A percentile compares a stretch with the other conserved stretches of the same genome.
phyloP scores from a whole-genome alignment of 2,113 vertebrate species.

The Sus scrofa region DNA sequence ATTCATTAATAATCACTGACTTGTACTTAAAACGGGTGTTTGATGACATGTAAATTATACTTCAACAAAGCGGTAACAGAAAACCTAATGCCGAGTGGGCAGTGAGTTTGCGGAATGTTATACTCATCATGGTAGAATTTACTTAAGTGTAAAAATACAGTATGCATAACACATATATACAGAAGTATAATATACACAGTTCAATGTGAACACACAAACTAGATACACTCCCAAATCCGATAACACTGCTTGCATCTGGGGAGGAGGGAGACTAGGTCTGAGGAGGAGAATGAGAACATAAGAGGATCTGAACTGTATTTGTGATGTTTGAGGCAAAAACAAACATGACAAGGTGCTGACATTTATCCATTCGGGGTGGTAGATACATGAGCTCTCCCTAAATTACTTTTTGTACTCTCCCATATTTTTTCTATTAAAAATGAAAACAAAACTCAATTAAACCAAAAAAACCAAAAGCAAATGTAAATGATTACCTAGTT shows the following conservation, averaged over 20 bases:
- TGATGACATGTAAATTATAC: background rate
- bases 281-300: background rate
- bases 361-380: conserved; percentile 69
- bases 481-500: conserved; percentile 88
- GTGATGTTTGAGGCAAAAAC: conserved; percentile 10
- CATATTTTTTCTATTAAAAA: conserved; percentile 57
- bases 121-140: background rate
- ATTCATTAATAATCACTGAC: background rate
- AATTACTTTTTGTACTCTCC: conserved; percentile 44
- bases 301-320: background rate
- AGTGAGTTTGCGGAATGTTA: background rate
- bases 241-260: too few relatives aligned
- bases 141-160: background rate
- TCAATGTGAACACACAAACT: background rate
- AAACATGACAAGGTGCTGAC: conserved; percentile 41
- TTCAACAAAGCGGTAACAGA: background rate
- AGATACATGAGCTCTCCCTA: conserved; percentile 42
- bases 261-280: background rate
- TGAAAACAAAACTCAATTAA: conserved; percentile 49
- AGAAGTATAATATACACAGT: background rate
- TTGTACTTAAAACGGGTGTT: background rate
- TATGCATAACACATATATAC: background rate
- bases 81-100: background rate
- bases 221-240: background rate
- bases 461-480: conserved; percentile 68